Evolutionary conservation across 2,797 vertebrate species (phyloP).

Genomic region (Protosalanx chinensis): DNA sequence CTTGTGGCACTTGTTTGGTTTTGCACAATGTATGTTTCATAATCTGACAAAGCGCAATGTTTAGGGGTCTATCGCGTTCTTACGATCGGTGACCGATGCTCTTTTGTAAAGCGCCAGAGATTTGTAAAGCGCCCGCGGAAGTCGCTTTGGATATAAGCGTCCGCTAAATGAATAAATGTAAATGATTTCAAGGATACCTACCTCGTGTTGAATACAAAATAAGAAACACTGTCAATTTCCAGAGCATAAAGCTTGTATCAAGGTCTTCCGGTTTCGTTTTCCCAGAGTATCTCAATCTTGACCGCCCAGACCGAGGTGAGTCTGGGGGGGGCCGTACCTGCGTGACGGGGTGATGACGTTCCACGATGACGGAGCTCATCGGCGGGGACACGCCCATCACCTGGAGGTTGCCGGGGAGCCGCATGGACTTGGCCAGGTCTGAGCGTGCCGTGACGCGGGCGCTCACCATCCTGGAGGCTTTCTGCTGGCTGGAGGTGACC

Average conservation of each 20-base stretch:
- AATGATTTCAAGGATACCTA: background rate
- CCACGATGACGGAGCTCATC: constrained; percentile 87
- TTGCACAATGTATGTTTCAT: too few relatives aligned
- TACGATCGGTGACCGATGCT: too few relatives aligned
- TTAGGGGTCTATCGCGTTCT: too few relatives aligned
- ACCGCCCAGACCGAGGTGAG: too few relatives aligned
- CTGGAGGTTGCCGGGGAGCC: constrained; percentile 72
- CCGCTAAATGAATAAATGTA: too few relatives aligned
- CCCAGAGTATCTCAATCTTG: background rate
- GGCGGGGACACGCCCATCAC: constrained; percentile 86
- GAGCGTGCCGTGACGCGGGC: constrained; percentile 81
- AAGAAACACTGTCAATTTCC: background rate
- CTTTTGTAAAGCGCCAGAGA: too few relatives aligned
- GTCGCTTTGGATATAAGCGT: too few relatives aligned
- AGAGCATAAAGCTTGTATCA: background rate
- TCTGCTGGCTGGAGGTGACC: constrained; percentile 86
- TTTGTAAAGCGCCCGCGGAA: too few relatives aligned
- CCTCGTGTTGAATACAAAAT: background rate
- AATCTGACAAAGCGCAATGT: too few relatives aligned
- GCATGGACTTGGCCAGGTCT: constrained; percentile 70
- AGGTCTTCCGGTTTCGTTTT: background rate
- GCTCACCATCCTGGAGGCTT: constrained; percentile 84
- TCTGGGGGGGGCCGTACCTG: constrained; percentile 69
- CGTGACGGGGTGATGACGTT: constrained; percentile 90
- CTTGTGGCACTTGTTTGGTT: too few relatives aligned